phyloP scores from a whole-genome alignment of 2,888 invertebrate species.

The Cecidostiba fungosa region DNA sequence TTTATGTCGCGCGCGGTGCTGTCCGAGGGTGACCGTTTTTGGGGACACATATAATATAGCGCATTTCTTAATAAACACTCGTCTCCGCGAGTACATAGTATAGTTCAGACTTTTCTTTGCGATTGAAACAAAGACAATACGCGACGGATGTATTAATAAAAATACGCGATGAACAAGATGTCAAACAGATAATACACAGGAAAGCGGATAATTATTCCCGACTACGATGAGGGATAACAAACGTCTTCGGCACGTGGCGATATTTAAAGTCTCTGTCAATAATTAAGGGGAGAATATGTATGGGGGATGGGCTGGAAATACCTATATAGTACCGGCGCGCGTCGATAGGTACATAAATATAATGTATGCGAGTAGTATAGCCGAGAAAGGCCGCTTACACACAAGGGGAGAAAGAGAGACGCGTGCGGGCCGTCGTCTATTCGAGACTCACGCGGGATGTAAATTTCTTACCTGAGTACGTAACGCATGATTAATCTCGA shows the following conservation, averaged over 20 bases:
- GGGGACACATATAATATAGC: too few relatives aligned
- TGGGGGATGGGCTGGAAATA: background rate
- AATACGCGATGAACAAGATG: background rate
- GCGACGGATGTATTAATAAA: background rate
- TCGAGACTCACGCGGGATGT: conserved; percentile 43
- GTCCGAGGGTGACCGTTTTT: conserved; percentile 57
- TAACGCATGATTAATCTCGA: conserved; percentile 64
- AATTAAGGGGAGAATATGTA: conserved; percentile 56
- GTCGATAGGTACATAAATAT: background rate
- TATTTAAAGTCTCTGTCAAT: conserved; percentile 56
- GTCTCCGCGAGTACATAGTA: too few relatives aligned
- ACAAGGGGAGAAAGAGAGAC: background rate
- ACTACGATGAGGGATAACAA: conserved; percentile 1
- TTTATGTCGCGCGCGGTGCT: conserved; percentile 47
- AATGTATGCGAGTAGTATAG: conserved; percentile 42
- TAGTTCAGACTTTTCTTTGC: background rate
- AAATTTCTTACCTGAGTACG: conserved; percentile 63
- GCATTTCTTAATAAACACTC: too few relatives aligned
- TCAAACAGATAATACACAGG: background rate
- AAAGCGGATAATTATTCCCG: background rate
- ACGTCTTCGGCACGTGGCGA: conserved; percentile 53
- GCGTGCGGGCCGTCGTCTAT: background rate
- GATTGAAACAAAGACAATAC: background rate
- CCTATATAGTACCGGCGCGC: background rate
- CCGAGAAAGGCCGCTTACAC: background rate